Evolutionary conservation across 2,797 vertebrate genomes (phyloP), one percentile per base, ranked within the genome.

Genomic region (Sylvia borin): DNA sequence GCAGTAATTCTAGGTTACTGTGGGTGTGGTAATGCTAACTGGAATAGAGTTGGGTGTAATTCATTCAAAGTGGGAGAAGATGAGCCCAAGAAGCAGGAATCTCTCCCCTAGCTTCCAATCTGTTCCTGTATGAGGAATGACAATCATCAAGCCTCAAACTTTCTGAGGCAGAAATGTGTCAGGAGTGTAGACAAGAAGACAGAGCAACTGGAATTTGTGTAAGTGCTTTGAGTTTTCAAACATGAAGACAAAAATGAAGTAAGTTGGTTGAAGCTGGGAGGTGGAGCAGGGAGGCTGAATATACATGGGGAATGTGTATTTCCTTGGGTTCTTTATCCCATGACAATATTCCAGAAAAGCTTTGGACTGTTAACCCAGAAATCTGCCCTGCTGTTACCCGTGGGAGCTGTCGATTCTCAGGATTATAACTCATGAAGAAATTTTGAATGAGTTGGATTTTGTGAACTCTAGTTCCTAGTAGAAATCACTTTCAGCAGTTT

Each of bases 111-210:
- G 66, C 32, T 77, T 68, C 34, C 84, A 95, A 22, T 90, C 93
- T 94, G 65, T 95, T 91, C 40, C 55, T 84, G 17, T 45, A 72
- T 25, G 24, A 92, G 66, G 88, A 85, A 83, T 51, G 32, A 53
- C 51, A 88, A 32, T 62, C 13, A 3, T 45, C 17, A 70, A 90
- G 22, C 43, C 66, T 55, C 45, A 85, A 42, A 81, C 43, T 70
- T 94, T 91, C 25, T 43, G 58, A 89, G 54, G 70, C 55, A 93
- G 62, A 95, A 85, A 81, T 58, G 55, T 91, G 54, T 87, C 43
- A 57, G 60, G 43, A 86, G 26, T 10, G 34, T 84, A 84, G 58
- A 91, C 3, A 16, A 76, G 68, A 91, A 54, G 42, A 53, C 10
- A 64, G 43, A 90, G 66, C 25, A 90, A 68, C 65, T 83, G 82